Base-by-base conservation (phyloP, 1,140 invertebrate genomes). In the Anthonomus grandis region DNA sequence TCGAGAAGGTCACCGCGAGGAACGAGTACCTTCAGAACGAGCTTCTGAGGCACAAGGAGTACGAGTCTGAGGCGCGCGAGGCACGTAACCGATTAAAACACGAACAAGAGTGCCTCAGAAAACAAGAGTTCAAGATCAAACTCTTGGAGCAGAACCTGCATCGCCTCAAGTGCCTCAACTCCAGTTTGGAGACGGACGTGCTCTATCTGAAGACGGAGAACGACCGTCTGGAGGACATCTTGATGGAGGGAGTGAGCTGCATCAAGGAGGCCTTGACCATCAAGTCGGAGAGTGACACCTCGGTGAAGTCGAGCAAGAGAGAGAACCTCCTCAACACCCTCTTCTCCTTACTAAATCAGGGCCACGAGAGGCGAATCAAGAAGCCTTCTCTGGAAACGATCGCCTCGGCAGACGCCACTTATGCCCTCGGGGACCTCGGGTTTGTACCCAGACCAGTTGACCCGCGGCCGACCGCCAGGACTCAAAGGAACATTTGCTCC, bases 131-230 rank as follows among this genome's bases (percentile, higher is more conserved):
- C 13, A 80, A 82, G 64, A 71, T 80, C 18, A 69, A 74, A 6
- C 65, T 78, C 17, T 64, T 86, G 21, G 78, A 83, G 63, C 78
- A 83, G 68, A 79, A 81, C 59, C 68, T 87, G 19, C 77, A 85
- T 74, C 76, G 34, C 57, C 51, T 61, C 22, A 67, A 58, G 42
- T 68, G 66, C 50, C 59, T 64, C 34, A 60, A 64, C 44, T 39
- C 38, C 22, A 24, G 51, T 10, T 19, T 71, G 8, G 19, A 79
- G 78, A 66, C 73, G 0, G 73, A 83, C 24, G 70, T 80, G 8
- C 63, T 73, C 2, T 74, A 78, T 45, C 72, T 82, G 41, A 73
- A 73, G 27, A 66, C 71, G 36, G 79, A 85, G 68, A 78, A 81
- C 18, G 44, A 74, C 1, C 76, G 76, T 34, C 58, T 86, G 4